Evolutionary conservation across 2,888 invertebrate genomes (phyloP).

Genomic region (Carcina quercana): DNA sequence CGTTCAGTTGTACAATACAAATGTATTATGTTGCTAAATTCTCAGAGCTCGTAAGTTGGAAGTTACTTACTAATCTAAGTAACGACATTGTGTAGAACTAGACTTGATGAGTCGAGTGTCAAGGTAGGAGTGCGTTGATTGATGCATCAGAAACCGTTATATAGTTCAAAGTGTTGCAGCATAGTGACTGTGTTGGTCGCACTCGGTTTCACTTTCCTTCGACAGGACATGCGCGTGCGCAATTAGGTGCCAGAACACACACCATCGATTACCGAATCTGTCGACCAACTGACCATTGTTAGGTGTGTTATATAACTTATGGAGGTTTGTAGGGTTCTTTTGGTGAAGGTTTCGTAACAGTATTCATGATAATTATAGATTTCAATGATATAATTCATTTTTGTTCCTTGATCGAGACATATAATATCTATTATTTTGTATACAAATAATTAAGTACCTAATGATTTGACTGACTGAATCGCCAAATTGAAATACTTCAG

Average conservation of each 20-base stretch:
- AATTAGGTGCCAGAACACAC: conserved; percentile 52
- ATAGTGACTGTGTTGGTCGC: conserved; percentile 51
- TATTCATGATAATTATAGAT: too few relatives aligned
- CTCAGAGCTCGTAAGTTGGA: too few relatives aligned
- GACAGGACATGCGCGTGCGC: conserved; percentile 58
- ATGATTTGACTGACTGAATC: too few relatives aligned
- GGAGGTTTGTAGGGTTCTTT: conserved; percentile 28
- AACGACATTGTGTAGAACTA: conserved; percentile 43
- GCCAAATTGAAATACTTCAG: too few relatives aligned
- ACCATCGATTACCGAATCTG: conserved; percentile 52
- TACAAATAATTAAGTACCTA: too few relatives aligned
- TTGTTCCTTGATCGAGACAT: background rate
- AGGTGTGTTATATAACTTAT: conserved; percentile 53
- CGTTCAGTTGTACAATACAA: background rate
- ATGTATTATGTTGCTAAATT: too few relatives aligned
- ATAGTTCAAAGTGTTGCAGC: conserved; percentile 71
- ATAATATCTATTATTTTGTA: too few relatives aligned
- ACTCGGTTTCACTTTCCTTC: conserved; percentile 67
- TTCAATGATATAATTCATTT: conserved; percentile 1
- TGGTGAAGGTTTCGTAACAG: conserved; percentile 18
- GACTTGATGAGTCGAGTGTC: conserved; percentile 54
- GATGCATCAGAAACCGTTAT: conserved; percentile 58
- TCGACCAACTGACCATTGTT: conserved; percentile 41
- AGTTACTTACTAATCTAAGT: conserved; percentile 54
- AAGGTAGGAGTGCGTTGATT: conserved; percentile 51